Base-by-base conservation (phyloP, 2,113 vertebrate genomes). In the Dipodomys spectabilis region DNA sequence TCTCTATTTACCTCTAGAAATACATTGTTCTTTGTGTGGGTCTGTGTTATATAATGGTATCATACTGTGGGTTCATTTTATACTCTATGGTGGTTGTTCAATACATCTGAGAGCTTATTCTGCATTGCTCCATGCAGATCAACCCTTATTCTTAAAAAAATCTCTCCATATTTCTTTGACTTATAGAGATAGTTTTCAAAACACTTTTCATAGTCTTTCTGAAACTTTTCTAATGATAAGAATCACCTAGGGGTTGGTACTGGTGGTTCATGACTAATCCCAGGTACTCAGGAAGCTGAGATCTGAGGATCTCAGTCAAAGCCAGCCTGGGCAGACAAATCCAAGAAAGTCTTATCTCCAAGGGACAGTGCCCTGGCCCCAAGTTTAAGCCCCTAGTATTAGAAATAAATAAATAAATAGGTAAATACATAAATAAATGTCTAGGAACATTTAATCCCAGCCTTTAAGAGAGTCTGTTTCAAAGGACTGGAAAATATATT, bases 1-100 rank as follows among this genome's bases (percentile, higher is more conserved):
- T 20, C 15, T 45, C 44, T 68, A 91, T 79, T 94, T 87, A 78
- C 62, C 60, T 94, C 64, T 68, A n/a, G 74, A 79, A 87, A 32
- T 8, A 45, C 3, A 32, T 45, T 69, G 77, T 71, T 75, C 71
- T 57, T 8, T 75, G 25, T 77, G 79, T 74, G 80, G 83, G 68
- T 64, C 73, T 72, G 35, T 39, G 73, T 68, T 89, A 67, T 53
- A n/a, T n/a, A 53, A 15, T 30, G 32, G 25, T 3, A 6, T 68
- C 35, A 53, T 10, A 57, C 73, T 39, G 20, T 15, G 44, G 12
- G n/a, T 86, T 86, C 93, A 5, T 67, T 73, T 71, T 39, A 22
- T 25, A 89, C 32, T 71, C 72, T 39, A 1, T 27, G 5, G 35
- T 68, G 80, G 22, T 74, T 35, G 32, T 20, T 64, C 72, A 39